These are phyloP conservation scores for Mycetomoellerius zeteki DNA, from an alignment of 1,140 invertebrate genomes.

Conservation along the genomic window DNA sequence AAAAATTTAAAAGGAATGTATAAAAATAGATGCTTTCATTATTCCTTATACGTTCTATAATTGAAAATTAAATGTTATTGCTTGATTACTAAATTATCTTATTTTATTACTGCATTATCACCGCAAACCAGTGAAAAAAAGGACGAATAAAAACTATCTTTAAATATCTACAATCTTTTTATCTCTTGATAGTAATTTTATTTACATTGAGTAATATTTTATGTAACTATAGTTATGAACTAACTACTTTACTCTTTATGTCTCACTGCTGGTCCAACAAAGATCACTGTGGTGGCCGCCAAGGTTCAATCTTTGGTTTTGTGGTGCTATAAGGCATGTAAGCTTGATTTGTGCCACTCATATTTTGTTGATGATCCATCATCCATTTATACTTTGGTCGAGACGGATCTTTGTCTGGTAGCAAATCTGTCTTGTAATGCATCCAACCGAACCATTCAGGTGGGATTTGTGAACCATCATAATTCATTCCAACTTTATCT, in stretches of 20 bases:
- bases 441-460: slow-evolving; percentile 97
- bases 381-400: slow-evolving; percentile 96
- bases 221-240: slow-evolving; percentile 14
- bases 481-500: slow-evolving; percentile 92
- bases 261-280: neutral
- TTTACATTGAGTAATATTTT: slow-evolving; percentile 53
- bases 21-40: neutral
- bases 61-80: slow-evolving; percentile 28
- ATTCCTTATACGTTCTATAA: neutral
- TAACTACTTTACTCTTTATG: slow-evolving; percentile 11
- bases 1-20: slow-evolving; percentile 37
- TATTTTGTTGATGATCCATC: slow-evolving; percentile 93
- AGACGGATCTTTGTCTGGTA: slow-evolving; percentile 89
- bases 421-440: slow-evolving; percentile 91
- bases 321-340: slow-evolving; percentile 97
- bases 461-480: slow-evolving; percentile 97
- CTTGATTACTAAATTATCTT: neutral
- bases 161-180: neutral
- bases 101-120: neutral
- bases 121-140: neutral
- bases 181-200: slow-evolving; percentile 10
- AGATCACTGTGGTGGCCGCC: slow-evolving; percentile 89
- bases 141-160: neutral
- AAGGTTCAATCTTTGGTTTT: slow-evolving; percentile 93
- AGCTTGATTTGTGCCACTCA: slow-evolving; percentile 92